Base-by-base conservation (phyloP, 2,888 invertebrate species). In the Spodoptera exigua region DNA sequence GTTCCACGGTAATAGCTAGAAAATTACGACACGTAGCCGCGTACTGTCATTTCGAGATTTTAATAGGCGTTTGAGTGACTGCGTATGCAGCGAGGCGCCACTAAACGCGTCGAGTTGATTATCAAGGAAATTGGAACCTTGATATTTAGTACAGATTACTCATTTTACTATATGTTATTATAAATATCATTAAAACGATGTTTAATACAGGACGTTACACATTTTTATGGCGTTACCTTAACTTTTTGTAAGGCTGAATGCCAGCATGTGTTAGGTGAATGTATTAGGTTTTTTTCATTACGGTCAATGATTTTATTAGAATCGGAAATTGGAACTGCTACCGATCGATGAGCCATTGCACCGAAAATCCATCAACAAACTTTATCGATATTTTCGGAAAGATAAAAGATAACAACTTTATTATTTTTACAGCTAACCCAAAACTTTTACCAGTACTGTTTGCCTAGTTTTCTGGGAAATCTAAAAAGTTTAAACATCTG, bases 71-170 rank as follows among this genome's bases (percentile, higher is more conserved):
- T 53, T 56, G 53, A 60, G 56, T 47, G 13, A 56, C 52, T 47
- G 17, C 43, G 47, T 52, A 44, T 18, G 18, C 27, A 7, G 54
- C n/a, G 36, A 35, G 55, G 32, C 12, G 35, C 16, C 36, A 46
- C 41, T 45, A 27, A 47, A 34, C 39, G 43, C 43, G 47, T 67
- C 12, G 43, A 40, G 39, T 45, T 32, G 12, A 13, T 57, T 43
- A 64, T 70, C 57, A 57, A 70, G 47, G 40, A 37, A 40, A 47
- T 44, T 56, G 12, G 16, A 48, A 41, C 56, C 67, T 72, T 61
- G 56, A 32, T 47, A 10, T 35, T 44, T n/a, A 54, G 39, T 16
- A n/a, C 37, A 43, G 43, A 46, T 11, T 37, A 34, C 16, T 14
- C 3, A 27, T 13, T 40, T 21, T 47, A 37, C 14, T 61, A n/a